Evolutionary conservation across 2,888 invertebrate genomes (phyloP), one percentile per base, ranked within the genome.

Genomic region (Calameuta idolon): DNA sequence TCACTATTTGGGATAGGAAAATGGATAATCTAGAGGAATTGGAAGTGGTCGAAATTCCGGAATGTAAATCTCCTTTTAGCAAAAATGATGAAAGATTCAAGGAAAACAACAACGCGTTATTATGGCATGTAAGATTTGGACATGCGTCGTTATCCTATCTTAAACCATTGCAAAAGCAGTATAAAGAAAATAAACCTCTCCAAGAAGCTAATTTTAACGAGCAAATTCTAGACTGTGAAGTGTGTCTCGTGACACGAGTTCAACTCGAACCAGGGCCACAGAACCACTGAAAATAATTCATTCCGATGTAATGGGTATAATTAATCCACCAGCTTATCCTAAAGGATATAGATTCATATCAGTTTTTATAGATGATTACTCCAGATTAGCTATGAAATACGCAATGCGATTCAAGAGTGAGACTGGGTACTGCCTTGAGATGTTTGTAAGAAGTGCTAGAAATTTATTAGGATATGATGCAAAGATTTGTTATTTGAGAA

Each of bases 291-390:
- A 83, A 69, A 83, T 81, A 55, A 79, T 86, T 34, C 83, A 85
- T 78, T 79, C 81, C 2, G 84, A 86, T 76, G 79, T 80, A 3
- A 85, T 84, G 83, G 81, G 84, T 9, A 76, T 79, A 31, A 82
- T 84, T 1, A 79, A 73, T 68, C 82, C 79, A 40, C 35, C 74
- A 40, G 79, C 84, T n/a, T 78, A 79, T 77, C 84, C 85, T 30
- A 77, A 77, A 33, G 80, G 76, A 23, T 78, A 81, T 69, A 79
- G 69, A 80, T 84, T 79, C 40, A 85, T 86, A 69, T 35, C 75
- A 5, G 81, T 81, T 23, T 80, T 83, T 78, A 71, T 83, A n/a
- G 83, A 85, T 73, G 85, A 85, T 79, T 85, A 77, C 78, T 85
- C 83, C 15, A 78, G 83, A 55, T 76, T 81, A 68, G 82, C 84